Conservation (phyloP, 2,113 vertebrate genomes). For the Ammodytes dubius region DNA sequence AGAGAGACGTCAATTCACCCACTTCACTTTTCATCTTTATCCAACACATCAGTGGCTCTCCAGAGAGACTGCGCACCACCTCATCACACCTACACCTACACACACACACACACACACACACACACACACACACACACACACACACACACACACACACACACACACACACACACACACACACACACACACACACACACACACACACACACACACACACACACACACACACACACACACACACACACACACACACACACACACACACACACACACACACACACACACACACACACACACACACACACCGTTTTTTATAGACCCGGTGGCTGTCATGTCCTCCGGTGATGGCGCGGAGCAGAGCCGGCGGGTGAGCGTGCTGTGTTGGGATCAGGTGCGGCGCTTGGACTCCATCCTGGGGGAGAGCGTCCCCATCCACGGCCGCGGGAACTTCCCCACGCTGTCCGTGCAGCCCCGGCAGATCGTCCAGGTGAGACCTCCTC, state of each 20-base stretch:
- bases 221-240: too few relatives aligned
- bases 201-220: too few relatives aligned
- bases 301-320: too few relatives aligned
- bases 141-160: too few relatives aligned
- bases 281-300: too few relatives aligned
- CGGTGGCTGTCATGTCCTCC: constrained; percentile 75
- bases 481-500: constrained; percentile 87
- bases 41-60: background rate
- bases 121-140: too few relatives aligned
- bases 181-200: too few relatives aligned
- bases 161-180: too few relatives aligned
- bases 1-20: background rate
- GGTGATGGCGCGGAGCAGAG: constrained; percentile 81
- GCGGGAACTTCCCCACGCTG: constrained; percentile 96
- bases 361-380: constrained; percentile 89
- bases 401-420: constrained; percentile 93
- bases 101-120: too few relatives aligned
- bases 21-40: background rate
- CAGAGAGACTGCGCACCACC: constrained; percentile 13
- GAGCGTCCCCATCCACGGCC: constrained; percentile 94
- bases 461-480: constrained; percentile 91
- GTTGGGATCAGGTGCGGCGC: constrained; percentile 93
- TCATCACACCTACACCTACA: background rate
- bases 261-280: too few relatives aligned
- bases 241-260: too few relatives aligned